These are phyloP conservation scores for Aleadryas rufinucha DNA, from an alignment of 2,113 vertebrate species.

Conservation along the genomic window DNA sequence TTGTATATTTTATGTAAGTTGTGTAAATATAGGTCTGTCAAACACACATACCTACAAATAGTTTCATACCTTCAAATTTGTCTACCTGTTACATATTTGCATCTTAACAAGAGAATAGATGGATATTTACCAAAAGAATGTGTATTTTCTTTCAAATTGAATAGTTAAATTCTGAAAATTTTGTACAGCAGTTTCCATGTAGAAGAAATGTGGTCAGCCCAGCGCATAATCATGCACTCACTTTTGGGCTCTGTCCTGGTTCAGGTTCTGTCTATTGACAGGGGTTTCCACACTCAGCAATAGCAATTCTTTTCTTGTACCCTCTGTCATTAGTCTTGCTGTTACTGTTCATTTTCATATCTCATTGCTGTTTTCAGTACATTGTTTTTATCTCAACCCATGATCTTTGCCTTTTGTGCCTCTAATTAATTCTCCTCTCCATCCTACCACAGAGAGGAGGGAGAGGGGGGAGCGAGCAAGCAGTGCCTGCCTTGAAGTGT, in stretches of 20 bases:
- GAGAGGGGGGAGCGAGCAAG: accelerated
- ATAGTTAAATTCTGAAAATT: background rate
- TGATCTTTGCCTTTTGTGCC: background rate
- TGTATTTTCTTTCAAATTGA: background rate
- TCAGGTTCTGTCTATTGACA: background rate
- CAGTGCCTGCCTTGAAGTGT: background rate
- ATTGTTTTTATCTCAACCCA: background rate
- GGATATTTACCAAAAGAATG: background rate
- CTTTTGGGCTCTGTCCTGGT: background rate
- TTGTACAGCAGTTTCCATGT: background rate
- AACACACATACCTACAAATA: background rate
- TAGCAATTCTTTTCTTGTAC: background rate
- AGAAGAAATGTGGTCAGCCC: background rate
- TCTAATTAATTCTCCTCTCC: background rate
- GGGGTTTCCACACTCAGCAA: background rate
- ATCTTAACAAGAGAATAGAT: background rate
- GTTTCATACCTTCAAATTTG: background rate
- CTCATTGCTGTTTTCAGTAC: background rate
- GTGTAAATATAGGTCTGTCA: background rate
- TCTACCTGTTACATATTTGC: background rate
- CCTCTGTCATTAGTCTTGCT: background rate
- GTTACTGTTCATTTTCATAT: background rate
- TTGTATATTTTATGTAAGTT: background rate
- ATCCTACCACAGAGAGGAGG: background rate
- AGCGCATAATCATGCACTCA: background rate